These are phyloP conservation scores for Takifugu bimaculatus DNA, from an alignment of 2,113 vertebrate species.

Conservation along the genomic window DNA sequence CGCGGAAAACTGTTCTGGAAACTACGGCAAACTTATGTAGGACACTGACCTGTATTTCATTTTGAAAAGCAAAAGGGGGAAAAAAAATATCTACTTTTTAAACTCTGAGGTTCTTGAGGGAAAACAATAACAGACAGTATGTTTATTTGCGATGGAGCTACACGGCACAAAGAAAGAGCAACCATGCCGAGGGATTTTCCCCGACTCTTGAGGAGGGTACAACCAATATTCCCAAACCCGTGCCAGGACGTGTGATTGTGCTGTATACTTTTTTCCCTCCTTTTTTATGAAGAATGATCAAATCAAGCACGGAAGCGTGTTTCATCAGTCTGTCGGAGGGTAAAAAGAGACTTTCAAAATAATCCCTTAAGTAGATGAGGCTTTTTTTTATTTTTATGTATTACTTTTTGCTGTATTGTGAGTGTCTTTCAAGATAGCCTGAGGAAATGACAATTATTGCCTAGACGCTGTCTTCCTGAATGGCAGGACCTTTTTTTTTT, in stretches of 20 bases:
- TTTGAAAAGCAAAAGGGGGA: slow-evolving; percentile 57
- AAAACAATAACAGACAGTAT: slow-evolving; percentile 75
- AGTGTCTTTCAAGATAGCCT: slow-evolving; percentile 46
- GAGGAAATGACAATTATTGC: slow-evolving; percentile 58
- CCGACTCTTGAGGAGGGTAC: slow-evolving; percentile 71
- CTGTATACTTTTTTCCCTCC: slow-evolving; percentile 43
- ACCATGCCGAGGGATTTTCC: slow-evolving; percentile 62
- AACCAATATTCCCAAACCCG: slow-evolving; percentile 74
- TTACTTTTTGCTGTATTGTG: slow-evolving; percentile 62
- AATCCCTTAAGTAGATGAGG: slow-evolving; percentile 70
- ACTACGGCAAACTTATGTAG: slow-evolving; percentile 72
- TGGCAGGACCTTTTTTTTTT: slow-evolving; percentile 29
- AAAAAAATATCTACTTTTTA: slow-evolving; percentile 62
- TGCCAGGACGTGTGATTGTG: slow-evolving; percentile 64
- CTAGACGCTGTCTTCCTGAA: slow-evolving; percentile 44
- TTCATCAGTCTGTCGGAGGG: slow-evolving; percentile 69
- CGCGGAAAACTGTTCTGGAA: slow-evolving; percentile 51
- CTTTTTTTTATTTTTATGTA: slow-evolving; percentile 38
- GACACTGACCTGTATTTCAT: slow-evolving; percentile 75
- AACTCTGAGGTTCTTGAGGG: slow-evolving; percentile 66
- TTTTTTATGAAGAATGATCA: slow-evolving; percentile 68
- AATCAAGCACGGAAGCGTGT: slow-evolving; percentile 66
- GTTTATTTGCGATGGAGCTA: slow-evolving; percentile 74
- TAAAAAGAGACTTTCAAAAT: slow-evolving; percentile 75
- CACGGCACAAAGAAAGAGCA: slow-evolving; percentile 70